These are phyloP conservation scores for Aleiodes testaceus DNA, from an alignment of 2,888 invertebrate genomes.

Conservation along the genomic window DNA sequence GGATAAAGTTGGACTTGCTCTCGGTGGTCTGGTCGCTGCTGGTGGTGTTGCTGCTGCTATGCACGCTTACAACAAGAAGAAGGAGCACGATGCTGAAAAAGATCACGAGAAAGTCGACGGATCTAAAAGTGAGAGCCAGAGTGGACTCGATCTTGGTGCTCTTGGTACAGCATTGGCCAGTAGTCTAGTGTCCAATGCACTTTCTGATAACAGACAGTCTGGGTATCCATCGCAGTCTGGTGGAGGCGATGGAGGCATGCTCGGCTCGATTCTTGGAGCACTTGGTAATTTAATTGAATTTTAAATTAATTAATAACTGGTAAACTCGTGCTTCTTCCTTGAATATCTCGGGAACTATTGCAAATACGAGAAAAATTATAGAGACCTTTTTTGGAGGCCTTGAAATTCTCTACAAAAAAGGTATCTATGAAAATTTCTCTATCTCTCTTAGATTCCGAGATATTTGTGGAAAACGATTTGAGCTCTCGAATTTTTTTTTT, in stretches of 20 bases:
- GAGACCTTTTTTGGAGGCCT: too few relatives aligned
- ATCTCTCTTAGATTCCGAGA: too few relatives aligned
- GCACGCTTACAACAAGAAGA: constrained; percentile 60
- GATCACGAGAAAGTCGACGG: constrained; percentile 64
- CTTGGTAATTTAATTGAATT: constrained; percentile 58
- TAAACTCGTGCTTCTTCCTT: too few relatives aligned
- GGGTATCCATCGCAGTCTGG: constrained; percentile 65
- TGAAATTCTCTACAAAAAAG: too few relatives aligned
- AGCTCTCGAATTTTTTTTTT: too few relatives aligned
- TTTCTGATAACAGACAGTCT: constrained; percentile 57
- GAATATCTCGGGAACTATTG: too few relatives aligned
- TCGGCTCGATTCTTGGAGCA: constrained; percentile 68
- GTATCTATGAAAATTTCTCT: too few relatives aligned
- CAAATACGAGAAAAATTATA: too few relatives aligned
- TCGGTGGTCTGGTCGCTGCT: constrained; percentile 69
- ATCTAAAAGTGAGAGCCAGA: constrained; percentile 62
- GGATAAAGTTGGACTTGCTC: constrained; percentile 68
- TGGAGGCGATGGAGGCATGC: constrained; percentile 58
- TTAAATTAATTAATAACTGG: too few relatives aligned
- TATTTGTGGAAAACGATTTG: too few relatives aligned
- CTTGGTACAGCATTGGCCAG: constrained; percentile 68
- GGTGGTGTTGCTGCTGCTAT: constrained; percentile 70
- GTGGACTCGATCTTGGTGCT: constrained; percentile 64
- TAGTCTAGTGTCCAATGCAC: constrained; percentile 64
- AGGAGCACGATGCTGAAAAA: constrained; percentile 47